Evolutionary conservation across 2,888 invertebrate species (phyloP).

Genomic region (Diarsia mendica): DNA sequence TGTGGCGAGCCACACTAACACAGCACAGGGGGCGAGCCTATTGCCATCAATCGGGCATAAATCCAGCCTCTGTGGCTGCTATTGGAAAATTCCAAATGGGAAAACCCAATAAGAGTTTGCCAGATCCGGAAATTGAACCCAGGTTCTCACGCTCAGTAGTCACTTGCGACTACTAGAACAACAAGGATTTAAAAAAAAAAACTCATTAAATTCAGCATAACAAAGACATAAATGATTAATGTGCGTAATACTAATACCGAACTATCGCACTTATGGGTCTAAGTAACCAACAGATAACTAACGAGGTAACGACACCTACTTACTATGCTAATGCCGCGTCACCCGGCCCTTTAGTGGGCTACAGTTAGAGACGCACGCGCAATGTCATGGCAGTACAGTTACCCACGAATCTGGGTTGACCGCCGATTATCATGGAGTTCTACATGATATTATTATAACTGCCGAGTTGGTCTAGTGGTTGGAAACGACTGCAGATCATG

Average conservation of each 20-base stretch:
- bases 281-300: conserved; percentile 52
- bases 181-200: background rate
- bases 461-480: background rate
- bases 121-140: no score
- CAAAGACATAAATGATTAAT: background rate
- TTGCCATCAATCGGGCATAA: no score
- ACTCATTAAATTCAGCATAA: background rate
- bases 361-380: conserved; percentile 66
- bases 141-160: no score
- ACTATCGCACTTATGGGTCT: conserved; percentile 14
- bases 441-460: conserved; percentile 5
- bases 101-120: no score
- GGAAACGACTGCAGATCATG: background rate
- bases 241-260: background rate
- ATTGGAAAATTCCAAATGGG: no score
- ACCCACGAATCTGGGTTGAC: conserved; percentile 63
- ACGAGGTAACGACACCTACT: conserved; percentile 60
- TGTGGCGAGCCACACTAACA: no score
- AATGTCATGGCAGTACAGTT: conserved; percentile 64
- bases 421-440: conserved; percentile 39
- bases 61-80: no score
- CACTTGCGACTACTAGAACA: no score
- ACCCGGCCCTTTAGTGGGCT: conserved; percentile 64
- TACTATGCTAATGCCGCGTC: conserved; percentile 70
- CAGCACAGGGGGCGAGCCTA: no score